phyloP scores from a whole-genome alignment of 2,797 vertebrate species.

The Bufotes viridis region DNA sequence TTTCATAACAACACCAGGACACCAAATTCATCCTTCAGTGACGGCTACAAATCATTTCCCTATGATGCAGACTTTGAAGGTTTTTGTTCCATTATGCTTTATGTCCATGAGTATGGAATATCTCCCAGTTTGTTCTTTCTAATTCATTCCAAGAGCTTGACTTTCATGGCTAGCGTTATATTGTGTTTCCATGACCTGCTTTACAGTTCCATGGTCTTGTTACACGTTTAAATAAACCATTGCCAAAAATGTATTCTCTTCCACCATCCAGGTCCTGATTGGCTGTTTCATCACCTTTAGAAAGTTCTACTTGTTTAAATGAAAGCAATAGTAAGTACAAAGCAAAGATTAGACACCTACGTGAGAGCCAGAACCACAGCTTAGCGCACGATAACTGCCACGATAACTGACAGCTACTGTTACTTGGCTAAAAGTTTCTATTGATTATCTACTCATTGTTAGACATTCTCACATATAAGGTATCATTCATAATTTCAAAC shows the following conservation, averaged over 20 bases:
- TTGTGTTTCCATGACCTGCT: constrained; percentile 3
- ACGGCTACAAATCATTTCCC: neutral
- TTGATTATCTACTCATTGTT: constrained; percentile 25
- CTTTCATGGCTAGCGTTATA: constrained; percentile 12
- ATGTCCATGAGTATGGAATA: constrained; percentile 26
- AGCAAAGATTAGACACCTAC: constrained; percentile 41
- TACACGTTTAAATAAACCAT: constrained; percentile 55
- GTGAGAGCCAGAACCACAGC: constrained; percentile 28
- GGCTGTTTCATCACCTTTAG: constrained; percentile 42
- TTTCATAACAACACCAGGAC: neutral
- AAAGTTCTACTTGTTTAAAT: constrained; percentile 24
- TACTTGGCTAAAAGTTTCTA: constrained; percentile 35
- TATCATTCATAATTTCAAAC: neutral
- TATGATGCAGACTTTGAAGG: neutral
- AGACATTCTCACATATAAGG: neutral
- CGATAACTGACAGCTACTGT: constrained; percentile 21
- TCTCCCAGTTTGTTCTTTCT: constrained; percentile 15
- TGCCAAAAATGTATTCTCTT: constrained; percentile 4
- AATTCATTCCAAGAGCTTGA: constrained; percentile 39
- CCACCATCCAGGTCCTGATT: constrained; percentile 10
- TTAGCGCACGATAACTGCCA: constrained; percentile 36
- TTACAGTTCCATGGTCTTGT: constrained; percentile 9
- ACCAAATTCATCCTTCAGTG: neutral
- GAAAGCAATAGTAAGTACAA: constrained; percentile 33
- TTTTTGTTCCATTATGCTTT: constrained; percentile 2